Evolutionary conservation across 2,797 vertebrate genomes (phyloP).

Genomic region (Chelon labrosus): DNA sequence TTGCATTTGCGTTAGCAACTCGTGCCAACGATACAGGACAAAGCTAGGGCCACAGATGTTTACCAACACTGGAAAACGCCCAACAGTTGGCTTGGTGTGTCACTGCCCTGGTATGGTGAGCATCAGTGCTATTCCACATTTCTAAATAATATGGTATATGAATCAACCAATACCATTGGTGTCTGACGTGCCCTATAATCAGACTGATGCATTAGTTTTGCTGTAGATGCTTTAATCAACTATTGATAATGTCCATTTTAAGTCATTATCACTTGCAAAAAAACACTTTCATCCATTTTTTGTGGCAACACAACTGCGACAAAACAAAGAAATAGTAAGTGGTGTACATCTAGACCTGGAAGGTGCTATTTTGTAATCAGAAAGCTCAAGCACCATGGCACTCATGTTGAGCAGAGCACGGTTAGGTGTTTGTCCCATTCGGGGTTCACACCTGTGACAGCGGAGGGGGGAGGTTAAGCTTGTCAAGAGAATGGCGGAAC

Average conservation of each 20-base stretch:
- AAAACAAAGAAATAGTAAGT: background rate
- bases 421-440: conserved; percentile 40
- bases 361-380: conserved; percentile 33
- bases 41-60: too few relatives aligned
- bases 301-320: too few relatives aligned
- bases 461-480: conserved; percentile 53
- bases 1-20: too few relatives aligned
- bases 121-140: too few relatives aligned
- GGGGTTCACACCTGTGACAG: conserved; percentile 72
- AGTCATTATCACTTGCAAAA: background rate
- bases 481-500: conserved; percentile 55
- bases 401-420: conserved; percentile 25
- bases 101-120: too few relatives aligned
- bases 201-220: background rate
- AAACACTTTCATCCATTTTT: conserved; percentile 10
- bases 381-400: conserved; percentile 34
- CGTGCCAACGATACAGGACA: too few relatives aligned
- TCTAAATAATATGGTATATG: too few relatives aligned
- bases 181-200: too few relatives aligned
- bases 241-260: background rate
- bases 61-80: too few relatives aligned
- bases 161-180: too few relatives aligned
- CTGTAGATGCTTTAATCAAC: background rate
- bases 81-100: too few relatives aligned
- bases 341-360: conserved; percentile 6